These are phyloP conservation scores for Trachelus tabidus DNA, from an alignment of 2,888 invertebrate species.

Conservation along the genomic window DNA sequence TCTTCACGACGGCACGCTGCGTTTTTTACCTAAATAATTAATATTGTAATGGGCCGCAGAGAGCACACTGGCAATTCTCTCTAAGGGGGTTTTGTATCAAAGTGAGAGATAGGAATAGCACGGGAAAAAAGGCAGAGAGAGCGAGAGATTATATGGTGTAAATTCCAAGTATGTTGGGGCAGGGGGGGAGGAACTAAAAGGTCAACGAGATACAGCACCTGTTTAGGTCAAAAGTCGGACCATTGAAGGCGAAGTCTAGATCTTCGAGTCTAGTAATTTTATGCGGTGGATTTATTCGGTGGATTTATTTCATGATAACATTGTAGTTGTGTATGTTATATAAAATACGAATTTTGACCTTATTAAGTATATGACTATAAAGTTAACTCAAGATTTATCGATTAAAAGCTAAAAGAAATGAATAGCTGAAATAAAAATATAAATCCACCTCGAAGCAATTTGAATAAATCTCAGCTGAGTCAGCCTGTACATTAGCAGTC, in stretches of 20 bases:
- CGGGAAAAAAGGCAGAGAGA: conserved; percentile 11
- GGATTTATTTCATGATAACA: not conserved
- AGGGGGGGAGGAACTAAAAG: conserved; percentile 9
- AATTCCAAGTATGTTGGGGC: not conserved
- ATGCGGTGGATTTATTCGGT: not conserved
- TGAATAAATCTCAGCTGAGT: not conserved
- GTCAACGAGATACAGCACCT: conserved; percentile 40
- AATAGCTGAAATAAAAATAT: not conserved
- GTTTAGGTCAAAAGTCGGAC: conserved; percentile 33
- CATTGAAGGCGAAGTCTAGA: conserved; percentile 28
- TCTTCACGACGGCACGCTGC: conserved; percentile 50
- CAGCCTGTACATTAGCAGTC: conserved; percentile 4
- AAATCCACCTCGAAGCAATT: not conserved
- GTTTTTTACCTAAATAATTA: conserved; percentile 57
- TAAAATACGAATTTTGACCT: not conserved
- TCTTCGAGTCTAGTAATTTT: not conserved
- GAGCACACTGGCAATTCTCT: conserved; percentile 12
- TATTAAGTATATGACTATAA: not conserved
- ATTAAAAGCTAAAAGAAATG: not conserved
- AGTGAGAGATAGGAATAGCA: conserved; percentile 22
- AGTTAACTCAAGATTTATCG: not conserved
- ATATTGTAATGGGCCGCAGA: conserved; percentile 51
- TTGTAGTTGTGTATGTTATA: not conserved
- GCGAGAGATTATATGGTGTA: conserved; percentile 8
- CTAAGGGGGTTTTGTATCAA: conserved; percentile 7